Base-by-base conservation (phyloP, 2,888 invertebrate species). In the Dugesia japonica region DNA sequence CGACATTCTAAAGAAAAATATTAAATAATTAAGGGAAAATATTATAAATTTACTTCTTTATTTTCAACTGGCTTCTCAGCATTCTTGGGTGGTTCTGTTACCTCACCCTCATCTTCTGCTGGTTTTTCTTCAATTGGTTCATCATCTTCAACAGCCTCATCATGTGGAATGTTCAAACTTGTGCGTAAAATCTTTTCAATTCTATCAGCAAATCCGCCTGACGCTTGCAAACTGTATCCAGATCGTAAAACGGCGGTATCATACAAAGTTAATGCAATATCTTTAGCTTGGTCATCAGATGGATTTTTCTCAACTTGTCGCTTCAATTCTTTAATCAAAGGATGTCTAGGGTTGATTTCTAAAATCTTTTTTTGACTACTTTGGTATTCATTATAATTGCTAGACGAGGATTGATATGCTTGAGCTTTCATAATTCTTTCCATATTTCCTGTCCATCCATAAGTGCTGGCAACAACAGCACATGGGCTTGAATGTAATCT, bases 381-480 rank as follows among this genome's bases (percentile, higher is more conserved):
- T 56, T 79, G 78, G 31, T 74, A 79, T 27, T 77, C 56, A 17
- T 42, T 71, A 17, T 73, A 91, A 42, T 92, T 90, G 87, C 94
- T 94, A 83, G 94, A 91, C 1, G 90, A 85, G 85, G 97, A 97
- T 85, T 94, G 93, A 85, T 97, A 95, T 20, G 97, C 94, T 86
- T 98, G 97, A 7, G 86, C 84, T 78, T 83, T 85, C 79, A 95
- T 94, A 80, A 97, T 88, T 74, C 97, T 88, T 87, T 97, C 97
- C 97, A 98, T 97, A 86, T 97, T 97, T 81, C 95, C 97, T 81
- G 95, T 94, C 95, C 95, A 97, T 80, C 95, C 95, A 86, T 93
- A 97, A 87, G 91, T 90, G 78, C 91, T 91, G 80, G 97, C 97
- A 73, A 95, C 93, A 75, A 98, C 87, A 75, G 95, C 97, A 85